Conservation (phyloP, 2,797 vertebrate genomes). For the Rhincodon typus region DNA sequence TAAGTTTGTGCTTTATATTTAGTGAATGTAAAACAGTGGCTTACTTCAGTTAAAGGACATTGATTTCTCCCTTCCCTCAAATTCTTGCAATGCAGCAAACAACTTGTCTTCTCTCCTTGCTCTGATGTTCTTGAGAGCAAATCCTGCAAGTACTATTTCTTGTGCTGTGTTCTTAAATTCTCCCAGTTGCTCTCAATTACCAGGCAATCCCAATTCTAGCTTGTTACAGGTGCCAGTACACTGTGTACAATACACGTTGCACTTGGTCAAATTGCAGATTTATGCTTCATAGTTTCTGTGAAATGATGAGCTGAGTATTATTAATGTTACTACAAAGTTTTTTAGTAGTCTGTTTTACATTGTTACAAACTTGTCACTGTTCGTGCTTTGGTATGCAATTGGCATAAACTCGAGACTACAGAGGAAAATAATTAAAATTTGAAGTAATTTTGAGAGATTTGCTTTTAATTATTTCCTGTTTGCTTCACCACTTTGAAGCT, state of each 20-base stretch:
- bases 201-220: neutral
- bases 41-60: neutral
- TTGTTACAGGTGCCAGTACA: neutral
- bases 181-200: neutral
- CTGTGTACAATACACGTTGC: neutral
- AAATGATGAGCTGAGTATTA: neutral
- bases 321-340: neutral
- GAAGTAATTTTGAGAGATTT: neutral
- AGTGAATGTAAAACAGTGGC: neutral
- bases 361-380: neutral
- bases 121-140: neutral
- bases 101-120: neutral
- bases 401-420: no score
- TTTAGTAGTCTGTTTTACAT: neutral
- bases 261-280: neutral
- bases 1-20: constrained; percentile 39
- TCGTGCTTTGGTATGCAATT: neutral
- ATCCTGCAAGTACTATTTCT: neutral
- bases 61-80: neutral
- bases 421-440: no score
- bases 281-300: neutral
- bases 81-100: neutral
- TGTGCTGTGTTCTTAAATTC: neutral
- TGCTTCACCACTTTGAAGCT: neutral
- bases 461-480: neutral